Evolutionary conservation across 2,888 invertebrate species (phyloP), one percentile per base, ranked within the genome.

Genomic region (Ennomos quercinarius): DNA sequence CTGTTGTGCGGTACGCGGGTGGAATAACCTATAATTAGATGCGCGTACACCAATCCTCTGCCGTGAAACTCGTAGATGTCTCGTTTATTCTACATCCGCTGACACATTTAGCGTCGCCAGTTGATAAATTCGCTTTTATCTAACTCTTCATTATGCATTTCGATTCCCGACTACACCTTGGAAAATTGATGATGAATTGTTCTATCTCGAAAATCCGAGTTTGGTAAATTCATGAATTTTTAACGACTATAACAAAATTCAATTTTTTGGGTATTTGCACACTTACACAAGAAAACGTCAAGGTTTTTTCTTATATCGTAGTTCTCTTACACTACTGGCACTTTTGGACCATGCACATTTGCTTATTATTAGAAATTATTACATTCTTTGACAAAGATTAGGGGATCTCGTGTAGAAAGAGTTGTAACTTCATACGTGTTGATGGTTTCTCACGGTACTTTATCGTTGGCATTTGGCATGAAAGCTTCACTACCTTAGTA

Each of bases 11-110:
- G 83, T 86, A 83, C 85, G 83, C 86, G 85, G 83, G 90, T 86
- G 91, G 88, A 90, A 91, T 89, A 89, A 89, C 90, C 90, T 91
- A 91, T 90, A 90, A 90, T 90, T 90, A 91, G 90, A 91, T 88
- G 86, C 89, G 87, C 80, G 84, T 86, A 86, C 83, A 86, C 87
- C 83, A 85, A 84, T 85, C 81, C 83, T 80, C 80, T 77, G 76
- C 69, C 79, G 81, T 77, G 81, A 77, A 84, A 84, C 82, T 84
- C 73, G 81, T 82, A 79, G 82, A 83, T 84, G 82, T 86, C 83
- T 84, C 84, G 83, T 80, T 83, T 82, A 80, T 81, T 78, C 73
- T 71, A 80, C 77, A 83, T 81, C 82, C 81, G 80, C 75, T 81
- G 75, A 78, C 76, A 74, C 77, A 71, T 78, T 76, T 77, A 74